Conservation (phyloP, 2,113 vertebrate species). For the Malurus elegans region DNA sequence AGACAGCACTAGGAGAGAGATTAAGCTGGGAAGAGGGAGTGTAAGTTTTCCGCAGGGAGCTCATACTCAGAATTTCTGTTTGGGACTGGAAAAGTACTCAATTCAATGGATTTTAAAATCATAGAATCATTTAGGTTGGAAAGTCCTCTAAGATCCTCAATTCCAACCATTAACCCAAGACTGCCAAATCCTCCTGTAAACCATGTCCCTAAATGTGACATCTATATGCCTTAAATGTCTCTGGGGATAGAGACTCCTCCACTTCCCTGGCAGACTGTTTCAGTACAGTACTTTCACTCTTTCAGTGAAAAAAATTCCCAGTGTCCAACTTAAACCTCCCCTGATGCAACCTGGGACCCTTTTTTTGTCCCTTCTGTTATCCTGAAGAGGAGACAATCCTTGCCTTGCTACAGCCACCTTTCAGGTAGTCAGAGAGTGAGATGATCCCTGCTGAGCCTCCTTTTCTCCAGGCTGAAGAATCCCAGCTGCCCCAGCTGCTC, state of each 20-base stretch:
- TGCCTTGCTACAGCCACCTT: accelerated
- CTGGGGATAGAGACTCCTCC: accelerated
- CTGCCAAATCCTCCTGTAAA: neutral
- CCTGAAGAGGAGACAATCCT: neutral
- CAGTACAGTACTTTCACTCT: no score
- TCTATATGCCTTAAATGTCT: neutral
- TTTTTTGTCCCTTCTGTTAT: neutral
- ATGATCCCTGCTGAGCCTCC: neutral
- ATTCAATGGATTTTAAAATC: neutral
- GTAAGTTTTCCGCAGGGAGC: neutral
- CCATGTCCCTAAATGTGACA: neutral
- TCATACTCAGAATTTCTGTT: neutral
- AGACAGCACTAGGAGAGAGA: neutral
- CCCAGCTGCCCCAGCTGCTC: neutral
- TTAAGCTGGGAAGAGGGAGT: neutral
- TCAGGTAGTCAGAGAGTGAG: neutral
- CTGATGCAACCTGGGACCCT: neutral
- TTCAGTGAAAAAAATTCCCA: accelerated
- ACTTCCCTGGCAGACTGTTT: neutral
- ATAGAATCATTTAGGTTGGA: neutral
- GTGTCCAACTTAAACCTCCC: neutral
- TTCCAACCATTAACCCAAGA: neutral
- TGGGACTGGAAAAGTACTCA: neutral
- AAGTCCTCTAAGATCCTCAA: accelerated
- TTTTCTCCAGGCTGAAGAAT: neutral